Base-by-base conservation (phyloP, 1,140 invertebrate genomes). In the Drosophila prosaltans region DNA sequence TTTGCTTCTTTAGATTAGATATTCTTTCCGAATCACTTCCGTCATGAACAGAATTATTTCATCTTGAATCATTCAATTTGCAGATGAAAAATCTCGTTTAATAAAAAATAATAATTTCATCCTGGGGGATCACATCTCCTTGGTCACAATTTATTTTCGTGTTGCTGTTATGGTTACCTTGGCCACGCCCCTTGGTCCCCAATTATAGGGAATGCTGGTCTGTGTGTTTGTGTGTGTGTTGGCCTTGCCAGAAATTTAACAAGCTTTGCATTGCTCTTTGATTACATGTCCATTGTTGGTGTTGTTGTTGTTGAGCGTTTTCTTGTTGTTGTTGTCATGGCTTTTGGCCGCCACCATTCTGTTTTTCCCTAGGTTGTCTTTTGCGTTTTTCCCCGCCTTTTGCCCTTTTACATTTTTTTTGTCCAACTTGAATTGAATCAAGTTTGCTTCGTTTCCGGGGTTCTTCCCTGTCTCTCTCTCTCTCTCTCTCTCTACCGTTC, bases 261-360 rank as follows among this genome's bases (percentile, higher is more conserved):
- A 81, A 78, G 71, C 62, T 74, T 64, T 73, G 73, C 60, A 41
- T 74, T 72, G 78, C 48, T 41, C 74, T 71, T 83, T 85, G 78
- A 85, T 85, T 85, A 85, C 72, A 72, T 69, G 63, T 41, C 0
- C 54, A 58, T 39, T 64, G 67, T 63, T 72, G 62, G 60, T 55
- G 54, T 62, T 60, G 48, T 72, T 55, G 54, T 62, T 60, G 48
- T 72, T 64, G 66, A 11, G 32, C 28, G 39, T 16, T 9, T 48
- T 48, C 16, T 48, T 61, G 45, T 72, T 48, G 45, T 48, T 61
- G 45, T 72, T 62, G 39, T 45, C 65, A 64, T 78, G 75, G 67
- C 71, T 88, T 82, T 88, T 82, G 79, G 72, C 79, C 71, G 72
- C 79, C 79, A 58, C 70, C 66, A 64, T 82, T 82, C 80, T 86